A percentile compares a stretch with the other conserved stretches of the same genome.
Evolutionary conservation across 1,140 invertebrate genomes (phyloP).

Genomic region (Drosophila persimilis): DNA sequence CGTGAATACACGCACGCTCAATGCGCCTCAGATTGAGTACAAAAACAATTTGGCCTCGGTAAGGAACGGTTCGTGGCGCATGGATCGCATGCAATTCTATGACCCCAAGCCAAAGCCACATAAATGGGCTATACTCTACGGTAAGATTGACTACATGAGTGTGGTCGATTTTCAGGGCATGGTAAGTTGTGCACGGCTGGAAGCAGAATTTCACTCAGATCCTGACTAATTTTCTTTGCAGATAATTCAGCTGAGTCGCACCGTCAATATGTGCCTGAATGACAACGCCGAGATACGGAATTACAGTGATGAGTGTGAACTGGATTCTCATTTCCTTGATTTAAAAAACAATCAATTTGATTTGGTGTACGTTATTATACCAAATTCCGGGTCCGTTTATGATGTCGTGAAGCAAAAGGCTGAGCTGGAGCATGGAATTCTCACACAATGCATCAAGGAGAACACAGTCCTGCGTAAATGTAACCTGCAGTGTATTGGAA

Average conservation of each 20-base stretch:
- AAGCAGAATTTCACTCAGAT: too few relatives aligned
- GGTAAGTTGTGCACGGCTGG: too few relatives aligned
- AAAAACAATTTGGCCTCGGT: conserved; percentile 28
- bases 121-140: conserved; percentile 68
- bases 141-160: conserved; percentile 18
- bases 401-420: conserved; percentile 89
- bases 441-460: conserved; percentile 92
- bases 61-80: conserved; percentile 64
- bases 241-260: conserved; percentile 4
- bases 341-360: conserved; percentile 41
- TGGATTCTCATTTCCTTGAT: conserved; percentile 47
- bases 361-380: conserved; percentile 84
- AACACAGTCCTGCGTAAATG: conserved; percentile 83
- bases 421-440: conserved; percentile 89
- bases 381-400: conserved; percentile 84
- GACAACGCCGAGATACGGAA: conserved; percentile 26
- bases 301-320: conserved; percentile 34
- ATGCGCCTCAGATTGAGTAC: conserved; percentile 85
- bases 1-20: conserved; percentile 85
- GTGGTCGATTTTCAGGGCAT: conserved; percentile 21
- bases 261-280: conserved; percentile 29
- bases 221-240: not conserved
- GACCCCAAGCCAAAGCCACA: conserved; percentile 36
- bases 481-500: conserved; percentile 84
- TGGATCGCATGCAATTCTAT: conserved; percentile 40